Evolutionary conservation across 2,113 vertebrate species (phyloP), one percentile per base, ranked within the genome.

Genomic region (Cranoglanis bouderius): DNA sequence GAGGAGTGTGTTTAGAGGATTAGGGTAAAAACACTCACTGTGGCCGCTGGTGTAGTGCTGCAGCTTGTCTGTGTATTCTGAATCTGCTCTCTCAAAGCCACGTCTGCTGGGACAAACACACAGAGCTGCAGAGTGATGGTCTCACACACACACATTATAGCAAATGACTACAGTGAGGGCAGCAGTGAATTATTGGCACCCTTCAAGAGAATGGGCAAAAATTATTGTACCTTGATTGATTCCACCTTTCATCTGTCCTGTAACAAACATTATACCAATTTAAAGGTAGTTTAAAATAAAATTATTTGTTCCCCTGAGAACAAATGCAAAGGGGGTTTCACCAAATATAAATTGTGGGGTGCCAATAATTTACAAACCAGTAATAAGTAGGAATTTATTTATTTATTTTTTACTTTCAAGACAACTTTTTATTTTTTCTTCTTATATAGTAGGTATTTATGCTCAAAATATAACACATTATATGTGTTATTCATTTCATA

Each of bases 21-120:
- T 24, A 59, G 81, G 29, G 43, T 7, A 24, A 82, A 75, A 74
- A 90, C 97, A 99, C 98, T 90, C 97, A 99, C 98, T 98, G 97
- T 99, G 98, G 94, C 98, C 98, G 0, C 98, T 99, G 96, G 98
- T 99, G 92, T 99, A 99, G 93, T 99, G 98, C 94, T 99, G 98
- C 92, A 99, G 96, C 92, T 99, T 99, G 96, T 99, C 98, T 0
- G 98, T 99, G 96, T 99, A 99, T 91, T 99, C 98, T 0, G 98
- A 98, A 88, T 99, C 98, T 0, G 97, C 96, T n/a, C 98, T 95
- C 90, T 99, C 98, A 57, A 99, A 99, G 91, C 98, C 98, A 93
- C 98, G 97, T 95, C 98, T 99, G 97, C 97, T 97, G 97, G 94
- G 97, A 92, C 94, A 94, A 94, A 96, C 63, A 59, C 59, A 93